Base-by-base conservation (phyloP, 2,113 vertebrate genomes). In the Hippocampus guttulatus region DNA sequence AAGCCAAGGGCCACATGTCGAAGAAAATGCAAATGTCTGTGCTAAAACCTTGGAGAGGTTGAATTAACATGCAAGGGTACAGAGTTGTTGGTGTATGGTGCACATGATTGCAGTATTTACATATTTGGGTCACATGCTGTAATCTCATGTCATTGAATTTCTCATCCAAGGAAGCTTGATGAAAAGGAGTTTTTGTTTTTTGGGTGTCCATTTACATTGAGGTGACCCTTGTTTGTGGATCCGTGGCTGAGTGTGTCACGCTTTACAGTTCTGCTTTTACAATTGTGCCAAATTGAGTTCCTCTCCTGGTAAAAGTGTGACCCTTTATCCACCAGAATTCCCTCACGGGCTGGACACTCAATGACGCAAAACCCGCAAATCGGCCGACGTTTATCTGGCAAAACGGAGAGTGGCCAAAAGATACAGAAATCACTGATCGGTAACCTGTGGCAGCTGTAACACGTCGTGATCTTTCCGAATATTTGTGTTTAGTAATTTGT, bases 31-130 rank as follows among this genome's bases (percentile, higher is more conserved):
- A 66, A 70, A 52, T 41, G 21, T 33, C 3, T 54, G 33, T 2
- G 71, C 51, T 21, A 63, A 70, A 25, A 73, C 64, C 38, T 60
- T 51, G 4, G 40, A 41, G 61, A 33, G 41, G 23, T 16, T 40
- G 67, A 51, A 70, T 77, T 58, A 58, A 68, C 52, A 74, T 49
- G 14, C 65, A 57, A 65, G 15, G 7, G 10, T 74, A 75, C 49
- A 67, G 68, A 62, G 61, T 21, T 30, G 60, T 20, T 62, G 60
- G 27, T 58, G 58, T 61, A 30, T 30, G 60, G 52, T 7, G 21
- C 5, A 27, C 55, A 58, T n/a, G 20, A 64, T 41, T 43, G 62
- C 11, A 41, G 21, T 64, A 64, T 64, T 64, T 64, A 63, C 61
- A n/a, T 41, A 63, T 63, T 1, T 21, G 33, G 61, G 61, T 5